A percentile compares a stretch with the other conserved stretches of the same genome.
Evolutionary conservation across 1,140 invertebrate species (phyloP).

Genomic region (Apocrypta bakeri): DNA sequence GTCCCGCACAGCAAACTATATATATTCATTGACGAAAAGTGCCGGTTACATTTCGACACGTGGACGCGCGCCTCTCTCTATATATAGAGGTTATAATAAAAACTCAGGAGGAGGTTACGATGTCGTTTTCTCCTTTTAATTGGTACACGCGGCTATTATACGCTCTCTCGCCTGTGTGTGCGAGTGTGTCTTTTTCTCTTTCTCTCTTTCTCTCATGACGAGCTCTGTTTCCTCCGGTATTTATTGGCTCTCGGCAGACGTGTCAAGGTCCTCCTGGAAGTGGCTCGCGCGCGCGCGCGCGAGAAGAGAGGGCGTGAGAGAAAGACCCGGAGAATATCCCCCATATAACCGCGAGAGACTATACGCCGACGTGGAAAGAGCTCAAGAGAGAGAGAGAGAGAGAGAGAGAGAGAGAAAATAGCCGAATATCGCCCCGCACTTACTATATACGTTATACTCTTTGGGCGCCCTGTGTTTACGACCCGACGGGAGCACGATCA

Average conservation of each 20-base stretch:
- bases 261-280: constrained; percentile 37
- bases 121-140: constrained; percentile 38
- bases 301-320: constrained; percentile 42
- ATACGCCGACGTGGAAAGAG: not conserved
- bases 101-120: constrained; percentile 5
- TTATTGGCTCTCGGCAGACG: constrained; percentile 36
- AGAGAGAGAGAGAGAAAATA: not conserved
- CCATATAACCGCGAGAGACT: not conserved
- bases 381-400: too few species aligned
- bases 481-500: constrained; percentile 24
- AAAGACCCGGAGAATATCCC: not conserved
- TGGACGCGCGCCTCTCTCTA: not conserved
- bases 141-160: not conserved
- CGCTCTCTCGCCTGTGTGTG: not conserved
- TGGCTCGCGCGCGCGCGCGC: not conserved
- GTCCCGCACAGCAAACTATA: not conserved
- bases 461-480: constrained; percentile 40
- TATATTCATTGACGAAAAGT: constrained; percentile 4
- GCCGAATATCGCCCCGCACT: not conserved
- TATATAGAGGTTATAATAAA: constrained; percentile 23
- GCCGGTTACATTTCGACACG: not conserved
- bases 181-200: too few species aligned
- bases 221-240: constrained; percentile 14
- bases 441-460: not conserved
- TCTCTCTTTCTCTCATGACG: not conserved